A percentile compares a stretch with the other conserved stretches of the same genome.
phyloP scores from a whole-genome alignment of 2,888 invertebrate species.

The Nephrotoma appendiculata region DNA sequence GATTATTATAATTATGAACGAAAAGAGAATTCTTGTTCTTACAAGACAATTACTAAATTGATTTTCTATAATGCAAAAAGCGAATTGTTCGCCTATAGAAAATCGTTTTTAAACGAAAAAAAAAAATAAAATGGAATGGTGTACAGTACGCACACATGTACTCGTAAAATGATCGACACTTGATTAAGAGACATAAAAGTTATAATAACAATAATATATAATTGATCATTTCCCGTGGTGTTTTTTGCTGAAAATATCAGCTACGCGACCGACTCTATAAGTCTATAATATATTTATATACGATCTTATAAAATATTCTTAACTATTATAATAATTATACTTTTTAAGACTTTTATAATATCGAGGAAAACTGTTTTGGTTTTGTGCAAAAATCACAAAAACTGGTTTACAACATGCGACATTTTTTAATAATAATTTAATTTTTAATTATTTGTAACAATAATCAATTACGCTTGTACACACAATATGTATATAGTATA shows the following conservation, averaged over 20 bases:
- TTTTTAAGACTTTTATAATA: neutral
- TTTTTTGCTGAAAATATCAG: neutral
- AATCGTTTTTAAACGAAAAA: neutral
- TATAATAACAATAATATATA: neutral
- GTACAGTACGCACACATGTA: neutral
- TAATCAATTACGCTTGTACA: neutral
- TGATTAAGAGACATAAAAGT: neutral
- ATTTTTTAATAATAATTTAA: neutral
- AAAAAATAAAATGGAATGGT: neutral
- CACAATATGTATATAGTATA: neutral
- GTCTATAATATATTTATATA: neutral
- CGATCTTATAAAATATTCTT: neutral
- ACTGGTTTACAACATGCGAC: conserved; percentile 1
- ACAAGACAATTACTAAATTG: neutral
- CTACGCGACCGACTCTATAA: neutral
- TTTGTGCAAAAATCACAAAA: neutral
- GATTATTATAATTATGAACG: neutral
- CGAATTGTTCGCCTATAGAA: neutral
- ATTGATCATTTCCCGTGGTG: conserved; percentile 3
- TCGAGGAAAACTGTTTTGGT: neutral
- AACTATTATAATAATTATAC: neutral
- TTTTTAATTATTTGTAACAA: neutral
- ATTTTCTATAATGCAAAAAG: neutral
- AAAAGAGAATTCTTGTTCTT: neutral
- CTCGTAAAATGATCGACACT: conserved; percentile 1